Evolutionary conservation across 2,888 invertebrate species (phyloP).

Genomic region (Onthophagus sagittarius): DNA sequence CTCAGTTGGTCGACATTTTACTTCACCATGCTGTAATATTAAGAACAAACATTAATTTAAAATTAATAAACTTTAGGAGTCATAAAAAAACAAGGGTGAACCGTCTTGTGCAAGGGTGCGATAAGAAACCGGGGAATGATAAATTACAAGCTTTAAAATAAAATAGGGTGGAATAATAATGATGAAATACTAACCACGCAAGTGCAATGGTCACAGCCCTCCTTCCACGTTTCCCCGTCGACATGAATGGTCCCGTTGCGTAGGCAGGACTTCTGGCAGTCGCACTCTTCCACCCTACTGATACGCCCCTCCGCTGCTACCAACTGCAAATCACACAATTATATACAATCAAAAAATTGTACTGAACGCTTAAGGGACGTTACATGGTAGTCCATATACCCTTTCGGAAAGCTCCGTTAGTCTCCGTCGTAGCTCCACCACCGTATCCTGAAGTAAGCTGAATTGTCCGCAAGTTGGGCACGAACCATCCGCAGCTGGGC

Average conservation of each 20-base stretch:
- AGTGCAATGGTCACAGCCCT: slow-evolving; percentile 82
- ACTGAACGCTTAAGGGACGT: slow-evolving; percentile 47
- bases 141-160: too few species aligned
- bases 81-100: too few species aligned
- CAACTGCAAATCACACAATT: slow-evolving; percentile 59
- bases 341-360: slow-evolving; percentile 44
- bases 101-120: too few species aligned
- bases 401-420: slow-evolving; percentile 79
- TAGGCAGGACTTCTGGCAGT: slow-evolving; percentile 85
- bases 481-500: slow-evolving; percentile 79
- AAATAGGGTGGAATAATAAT: too few species aligned
- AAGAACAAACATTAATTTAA: slow-evolving; percentile 12
- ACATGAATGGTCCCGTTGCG: slow-evolving; percentile 76
- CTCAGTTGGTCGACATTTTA: slow-evolving; percentile 77
- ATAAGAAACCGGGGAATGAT: too few species aligned
- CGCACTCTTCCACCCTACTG: slow-evolving; percentile 78
- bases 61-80: not conserved
- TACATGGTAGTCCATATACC: slow-evolving; percentile 60
- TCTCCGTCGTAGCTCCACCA: slow-evolving; percentile 74
- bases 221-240: slow-evolving; percentile 82
- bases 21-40: slow-evolving; percentile 70
- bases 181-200: slow-evolving; percentile 66
- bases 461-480: slow-evolving; percentile 92
- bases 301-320: slow-evolving; percentile 75
- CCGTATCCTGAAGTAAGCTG: slow-evolving; percentile 75